These are phyloP conservation scores for Tachysurus vachellii DNA, from an alignment of 2,113 vertebrate species.

Conservation along the genomic window DNA sequence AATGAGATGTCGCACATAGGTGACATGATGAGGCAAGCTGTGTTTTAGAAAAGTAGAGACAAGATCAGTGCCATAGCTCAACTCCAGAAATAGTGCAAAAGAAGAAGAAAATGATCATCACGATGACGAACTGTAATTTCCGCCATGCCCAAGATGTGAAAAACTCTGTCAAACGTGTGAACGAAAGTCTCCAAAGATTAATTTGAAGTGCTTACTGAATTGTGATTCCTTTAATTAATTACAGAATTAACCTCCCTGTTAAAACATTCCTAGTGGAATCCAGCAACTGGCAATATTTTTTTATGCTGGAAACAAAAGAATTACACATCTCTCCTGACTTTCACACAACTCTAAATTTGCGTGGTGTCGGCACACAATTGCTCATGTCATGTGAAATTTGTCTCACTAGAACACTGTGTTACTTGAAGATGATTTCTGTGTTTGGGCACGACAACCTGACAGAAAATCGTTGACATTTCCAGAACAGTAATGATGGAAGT, in stretches of 20 bases:
- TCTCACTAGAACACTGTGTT: conserved; percentile 67
- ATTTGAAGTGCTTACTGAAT: conserved; percentile 78
- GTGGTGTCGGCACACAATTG: conserved; percentile 61
- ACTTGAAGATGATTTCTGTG: conserved; percentile 64
- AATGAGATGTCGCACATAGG: conserved; percentile 17
- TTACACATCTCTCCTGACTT: conserved; percentile 71
- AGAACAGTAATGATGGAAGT: conserved; percentile 63
- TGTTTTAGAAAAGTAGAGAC: conserved; percentile 33
- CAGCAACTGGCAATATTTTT: conserved; percentile 68
- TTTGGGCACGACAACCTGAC: conserved; percentile 59
- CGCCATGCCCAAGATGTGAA: conserved; percentile 11
- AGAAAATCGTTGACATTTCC: conserved; percentile 70
- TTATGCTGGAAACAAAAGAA: conserved; percentile 65
- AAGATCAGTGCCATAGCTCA: background rate
- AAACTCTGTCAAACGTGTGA: conserved; percentile 67
- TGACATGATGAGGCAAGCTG: conserved; percentile 46
- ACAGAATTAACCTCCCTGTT: conserved; percentile 77
- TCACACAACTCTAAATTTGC: conserved; percentile 68
- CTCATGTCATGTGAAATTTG: conserved; percentile 65
- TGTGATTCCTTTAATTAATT: conserved; percentile 80
- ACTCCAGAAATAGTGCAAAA: conserved; percentile 20
- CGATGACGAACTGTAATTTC: conserved; percentile 18
- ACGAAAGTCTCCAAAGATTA: conserved; percentile 76
- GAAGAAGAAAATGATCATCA: conserved; percentile 20
- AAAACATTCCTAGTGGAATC: conserved; percentile 74